A percentile compares a stretch with the other conserved stretches of the same genome.
phyloP scores from a whole-genome alignment of 35 echinoderm and acorn worm species.

The Chiridota heheva region DNA sequence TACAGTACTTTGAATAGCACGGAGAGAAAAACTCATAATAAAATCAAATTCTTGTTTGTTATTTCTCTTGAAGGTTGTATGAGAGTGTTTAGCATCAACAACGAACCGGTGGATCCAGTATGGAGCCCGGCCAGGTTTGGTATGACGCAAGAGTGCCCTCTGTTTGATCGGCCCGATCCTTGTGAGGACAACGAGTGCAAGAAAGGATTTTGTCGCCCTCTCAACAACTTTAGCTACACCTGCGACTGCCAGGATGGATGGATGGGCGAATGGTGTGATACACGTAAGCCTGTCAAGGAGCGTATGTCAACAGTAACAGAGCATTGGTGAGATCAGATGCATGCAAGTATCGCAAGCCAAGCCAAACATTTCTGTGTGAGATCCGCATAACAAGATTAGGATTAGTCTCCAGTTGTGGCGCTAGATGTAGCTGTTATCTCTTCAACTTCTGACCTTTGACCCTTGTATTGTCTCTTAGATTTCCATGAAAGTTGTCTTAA shows the following conservation, averaged over 20 bases:
- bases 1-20: too few relatives aligned
- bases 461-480: too few relatives aligned
- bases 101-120: conserved; percentile 9
- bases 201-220: conserved; percentile 60
- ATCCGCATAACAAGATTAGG: background rate
- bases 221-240: conserved; percentile 46
- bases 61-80: conserved; percentile 67
- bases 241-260: conserved; percentile 96
- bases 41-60: background rate
- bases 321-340: background rate
- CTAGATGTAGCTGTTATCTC: background rate
- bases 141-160: conserved; percentile 61
- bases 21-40: too few relatives aligned
- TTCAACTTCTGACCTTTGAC: background rate
- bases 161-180: conserved; percentile 68
- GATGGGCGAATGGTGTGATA: conserved; percentile 86
- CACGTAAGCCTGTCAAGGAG: conserved; percentile 53
- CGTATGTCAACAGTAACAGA: background rate
- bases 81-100: conserved; percentile 61
- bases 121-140: background rate
- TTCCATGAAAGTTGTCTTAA: too few relatives aligned
- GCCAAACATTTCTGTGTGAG: background rate
- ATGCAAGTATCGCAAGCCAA: background rate
- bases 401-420: background rate
- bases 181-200: conserved; percentile 71